A percentile compares a stretch with the other conserved stretches of the same genome.
Conservation (phyloP, 1,140 invertebrate genomes). For the Samia ricini region DNA sequence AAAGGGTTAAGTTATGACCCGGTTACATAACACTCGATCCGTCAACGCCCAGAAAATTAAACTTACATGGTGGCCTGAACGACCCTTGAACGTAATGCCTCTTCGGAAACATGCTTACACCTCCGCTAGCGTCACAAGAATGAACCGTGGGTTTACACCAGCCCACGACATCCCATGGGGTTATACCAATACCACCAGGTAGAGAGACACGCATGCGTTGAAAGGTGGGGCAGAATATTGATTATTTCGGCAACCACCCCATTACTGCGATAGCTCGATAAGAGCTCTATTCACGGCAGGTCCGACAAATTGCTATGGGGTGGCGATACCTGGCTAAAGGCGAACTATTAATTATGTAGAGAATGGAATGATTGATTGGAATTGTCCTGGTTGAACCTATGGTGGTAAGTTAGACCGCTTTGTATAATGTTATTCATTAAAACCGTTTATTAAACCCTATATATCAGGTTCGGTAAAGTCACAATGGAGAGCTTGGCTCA, state of each 20-base stretch:
- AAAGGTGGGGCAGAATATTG: constrained; percentile 64
- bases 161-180: constrained; percentile 35
- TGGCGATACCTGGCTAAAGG: constrained; percentile 45
- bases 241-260: constrained; percentile 61
- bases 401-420: background rate
- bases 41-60: background rate
- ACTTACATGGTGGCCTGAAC: constrained; percentile 51
- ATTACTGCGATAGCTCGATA: constrained; percentile 64
- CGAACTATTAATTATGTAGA: constrained; percentile 67
- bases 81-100: constrained; percentile 7
- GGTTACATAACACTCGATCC: constrained; percentile 3
- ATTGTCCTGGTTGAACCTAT: constrained; percentile 22
- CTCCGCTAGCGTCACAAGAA: constrained; percentile 28
- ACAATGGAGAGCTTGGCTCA: no score
- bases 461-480: no score
- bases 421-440: background rate
- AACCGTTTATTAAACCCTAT: background rate
- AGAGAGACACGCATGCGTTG: constrained; percentile 58
- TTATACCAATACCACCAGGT: constrained; percentile 59
- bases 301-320: constrained; percentile 58
- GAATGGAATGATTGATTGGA: constrained; percentile 59
- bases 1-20: background rate
- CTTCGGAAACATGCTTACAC: constrained; percentile 1
- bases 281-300: constrained; percentile 47
- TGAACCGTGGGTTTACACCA: constrained; percentile 46